Conservation (phyloP, 2,888 invertebrate genomes). For the Agrochola circellaris region DNA sequence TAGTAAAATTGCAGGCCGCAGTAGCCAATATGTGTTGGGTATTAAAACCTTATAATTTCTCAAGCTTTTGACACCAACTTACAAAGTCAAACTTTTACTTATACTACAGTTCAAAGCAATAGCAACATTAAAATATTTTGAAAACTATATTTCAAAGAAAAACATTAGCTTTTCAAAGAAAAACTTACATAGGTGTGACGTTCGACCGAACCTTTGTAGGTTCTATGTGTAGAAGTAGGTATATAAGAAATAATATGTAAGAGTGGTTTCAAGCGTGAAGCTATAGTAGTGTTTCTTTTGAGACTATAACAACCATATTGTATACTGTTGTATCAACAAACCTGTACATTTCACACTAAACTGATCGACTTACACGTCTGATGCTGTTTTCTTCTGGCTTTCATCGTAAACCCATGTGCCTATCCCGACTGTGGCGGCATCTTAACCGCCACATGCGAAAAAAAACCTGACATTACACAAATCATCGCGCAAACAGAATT, state of each 20-base stretch:
- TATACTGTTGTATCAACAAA: not conserved
- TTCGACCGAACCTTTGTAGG: not conserved
- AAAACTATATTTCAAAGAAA: conserved; percentile 24
- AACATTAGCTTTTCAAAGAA: conserved; percentile 1
- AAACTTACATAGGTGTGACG: not conserved
- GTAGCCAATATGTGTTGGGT: not conserved
- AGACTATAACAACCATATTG: not conserved
- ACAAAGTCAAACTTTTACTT: not conserved
- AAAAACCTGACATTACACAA: too few species aligned
- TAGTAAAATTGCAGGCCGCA: not conserved
- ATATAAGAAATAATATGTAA: not conserved
- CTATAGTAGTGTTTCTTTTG: not conserved
- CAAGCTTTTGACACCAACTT: not conserved
- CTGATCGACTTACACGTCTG: not conserved
- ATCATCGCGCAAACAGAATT: too few species aligned
- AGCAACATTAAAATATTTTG: conserved; percentile 3
- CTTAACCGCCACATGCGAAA: too few species aligned
- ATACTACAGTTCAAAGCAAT: not conserved
- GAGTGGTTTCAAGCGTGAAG: conserved; percentile 2
- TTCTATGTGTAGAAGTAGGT: not conserved
- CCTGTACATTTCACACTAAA: not conserved
- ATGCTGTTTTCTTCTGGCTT: not conserved
- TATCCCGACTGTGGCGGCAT: too few species aligned
- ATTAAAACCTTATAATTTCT: not conserved
- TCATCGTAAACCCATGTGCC: not conserved